Evolutionary conservation across 92 coral and sea anemone genomes (phyloP), one percentile per base, ranked within the genome.

Genomic region (Umimayanthus chanpuru): DNA sequence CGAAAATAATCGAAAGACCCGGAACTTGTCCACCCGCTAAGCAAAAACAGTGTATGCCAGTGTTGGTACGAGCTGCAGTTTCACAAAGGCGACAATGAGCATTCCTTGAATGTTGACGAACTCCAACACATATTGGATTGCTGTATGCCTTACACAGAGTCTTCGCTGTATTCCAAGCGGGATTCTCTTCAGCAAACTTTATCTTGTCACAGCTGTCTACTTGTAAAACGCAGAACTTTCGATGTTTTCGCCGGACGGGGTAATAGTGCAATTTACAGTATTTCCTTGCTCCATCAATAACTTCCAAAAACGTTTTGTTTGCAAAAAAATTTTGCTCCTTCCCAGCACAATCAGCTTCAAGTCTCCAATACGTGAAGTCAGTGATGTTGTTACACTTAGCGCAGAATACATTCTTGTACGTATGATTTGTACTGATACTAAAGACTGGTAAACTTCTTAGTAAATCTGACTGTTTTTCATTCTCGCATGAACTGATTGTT

Each of bases 1-100:
- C 77, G 23, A 73, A 73, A 8, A 73, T 9, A 73, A 73, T 73
- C 15, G 47, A 4, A 20, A 73, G 23, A 15, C 21, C 77, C 0
- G 20, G 43, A 36, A 29, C 4, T 29, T 39, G 14, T 11, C 41
- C 77, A 1, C 0, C 0, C 0, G 23, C 5, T 5, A 5, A 11
- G 41, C 77, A 73, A 16, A 36, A 0, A 73, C 77, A 73, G 6
- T 32, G 36, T 73, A 30, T 73, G 9, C 14, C 21, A 9, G 23
- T 36, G 30, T 47, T 39, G 9, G 43, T 73, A 39, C 9, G 44
- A 61, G 68, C n/a, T 39, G 21, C 41, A 73, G 23, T 73, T 36
- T 73, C 77, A 36, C 77, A 73, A 73, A 73, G 77, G 12, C 47
- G 41, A 11, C 77, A 73, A 73, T 73, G 77, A 73, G 77, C 77